These are phyloP conservation scores for Latrodectus hesperus DNA, from an alignment of 2,888 invertebrate species.

Conservation along the genomic window DNA sequence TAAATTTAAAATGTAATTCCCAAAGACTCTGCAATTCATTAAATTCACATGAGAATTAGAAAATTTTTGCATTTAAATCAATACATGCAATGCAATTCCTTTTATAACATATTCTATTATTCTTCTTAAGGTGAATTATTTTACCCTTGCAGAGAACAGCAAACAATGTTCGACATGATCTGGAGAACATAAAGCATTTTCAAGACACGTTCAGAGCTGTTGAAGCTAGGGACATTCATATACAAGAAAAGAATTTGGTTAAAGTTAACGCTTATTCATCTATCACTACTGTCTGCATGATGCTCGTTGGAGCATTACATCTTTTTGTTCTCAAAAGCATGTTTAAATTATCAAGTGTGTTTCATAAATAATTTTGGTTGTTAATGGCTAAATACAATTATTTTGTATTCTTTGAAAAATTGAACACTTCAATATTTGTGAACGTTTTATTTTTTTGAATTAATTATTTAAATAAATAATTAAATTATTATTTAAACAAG, in stretches of 20 bases:
- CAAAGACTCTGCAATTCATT: too few relatives aligned
- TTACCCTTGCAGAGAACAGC: conserved; percentile 80
- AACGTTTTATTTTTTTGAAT: too few relatives aligned
- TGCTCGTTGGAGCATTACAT: conserved; percentile 82
- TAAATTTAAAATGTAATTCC: too few relatives aligned
- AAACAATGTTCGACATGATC: conserved; percentile 78
- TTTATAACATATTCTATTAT: background rate
- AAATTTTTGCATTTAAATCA: background rate
- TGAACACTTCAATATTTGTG: too few relatives aligned
- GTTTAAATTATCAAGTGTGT: conserved; percentile 80
- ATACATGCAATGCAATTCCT: too few relatives aligned
- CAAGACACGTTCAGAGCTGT: conserved; percentile 82
- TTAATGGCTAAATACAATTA: too few relatives aligned
- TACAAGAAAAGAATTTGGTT: conserved; percentile 86
- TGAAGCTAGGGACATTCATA: conserved; percentile 87
- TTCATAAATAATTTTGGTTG: conserved; percentile 70
- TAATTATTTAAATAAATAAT: too few relatives aligned
- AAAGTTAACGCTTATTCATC: conserved; percentile 87
- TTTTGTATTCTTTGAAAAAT: too few relatives aligned
- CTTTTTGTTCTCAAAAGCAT: conserved; percentile 86
- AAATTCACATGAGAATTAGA: too few relatives aligned
- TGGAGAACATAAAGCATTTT: conserved; percentile 74
- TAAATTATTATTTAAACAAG: too few relatives aligned
- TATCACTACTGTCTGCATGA: conserved; percentile 84
- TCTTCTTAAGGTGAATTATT: background rate